Percentiles rank a stretch among this genome's conserved stretches.
These are phyloP conservation scores for Marasmarcha lunaedactyla DNA, from an alignment of 2,888 invertebrate species.

Conservation along the genomic window DNA sequence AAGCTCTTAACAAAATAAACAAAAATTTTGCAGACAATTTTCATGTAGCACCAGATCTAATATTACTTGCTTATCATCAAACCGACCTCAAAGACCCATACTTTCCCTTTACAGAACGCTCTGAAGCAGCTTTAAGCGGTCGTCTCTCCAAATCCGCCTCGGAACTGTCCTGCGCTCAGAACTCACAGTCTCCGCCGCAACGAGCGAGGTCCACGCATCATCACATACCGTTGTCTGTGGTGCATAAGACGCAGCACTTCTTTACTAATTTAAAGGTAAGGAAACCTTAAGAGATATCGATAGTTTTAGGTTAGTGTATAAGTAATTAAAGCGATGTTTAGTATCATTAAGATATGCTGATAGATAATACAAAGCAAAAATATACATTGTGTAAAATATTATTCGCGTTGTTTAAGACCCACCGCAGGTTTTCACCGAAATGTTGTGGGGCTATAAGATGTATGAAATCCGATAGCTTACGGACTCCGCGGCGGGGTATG, in stretches of 20 bases:
- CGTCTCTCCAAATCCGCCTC: constrained; percentile 87
- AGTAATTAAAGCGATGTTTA: neutral
- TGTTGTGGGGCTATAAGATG: too few species aligned
- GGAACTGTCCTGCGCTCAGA: constrained; percentile 77
- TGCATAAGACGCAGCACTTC: constrained; percentile 86
- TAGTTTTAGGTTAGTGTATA: neutral
- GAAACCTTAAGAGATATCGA: too few species aligned
- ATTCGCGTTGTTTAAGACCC: too few species aligned
- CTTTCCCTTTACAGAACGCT: constrained; percentile 49
- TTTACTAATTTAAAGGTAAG: constrained; percentile 81
- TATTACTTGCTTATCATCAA: too few species aligned
- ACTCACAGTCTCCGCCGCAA: constrained; percentile 58
- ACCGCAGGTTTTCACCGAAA: too few species aligned
- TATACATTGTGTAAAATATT: too few species aligned
- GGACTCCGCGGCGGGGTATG: too few species aligned
- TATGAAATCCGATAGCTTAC: too few species aligned
- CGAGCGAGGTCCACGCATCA: constrained; percentile 56
- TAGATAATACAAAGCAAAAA: neutral
- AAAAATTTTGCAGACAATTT: too few species aligned
- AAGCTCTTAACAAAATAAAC: too few species aligned
- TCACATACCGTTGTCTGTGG: constrained; percentile 75
- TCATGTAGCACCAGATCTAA: too few species aligned
- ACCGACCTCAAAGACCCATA: too few species aligned
- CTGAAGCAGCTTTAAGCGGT: constrained; percentile 56
- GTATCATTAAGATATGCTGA: neutral